Percentiles rank a stretch among this genome's conserved stretches.
Conservation (phyloP, 2,113 vertebrate genomes). For the Uropsilus gracilis region DNA sequence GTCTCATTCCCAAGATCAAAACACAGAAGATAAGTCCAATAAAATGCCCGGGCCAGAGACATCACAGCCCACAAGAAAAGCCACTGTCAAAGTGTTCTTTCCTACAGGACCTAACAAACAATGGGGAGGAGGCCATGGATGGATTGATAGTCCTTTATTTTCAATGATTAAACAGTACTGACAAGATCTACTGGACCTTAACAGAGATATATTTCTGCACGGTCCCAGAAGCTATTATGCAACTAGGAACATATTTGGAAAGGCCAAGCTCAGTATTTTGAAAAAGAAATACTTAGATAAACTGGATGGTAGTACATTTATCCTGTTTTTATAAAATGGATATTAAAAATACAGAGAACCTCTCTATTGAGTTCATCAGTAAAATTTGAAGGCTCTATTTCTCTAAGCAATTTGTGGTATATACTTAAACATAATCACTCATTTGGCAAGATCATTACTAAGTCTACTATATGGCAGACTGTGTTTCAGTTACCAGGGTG, state of each 20-base stretch:
- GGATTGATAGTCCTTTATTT: neutral
- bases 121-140: neutral
- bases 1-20: constrained; percentile 27
- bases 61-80: neutral
- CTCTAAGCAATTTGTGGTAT: constrained; percentile 14
- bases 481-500: neutral
- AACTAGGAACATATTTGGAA: constrained; percentile 50
- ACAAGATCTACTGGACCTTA: neutral
- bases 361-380: constrained; percentile 6
- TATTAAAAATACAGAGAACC: neutral
- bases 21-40: constrained; percentile 42
- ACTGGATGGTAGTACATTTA: neutral
- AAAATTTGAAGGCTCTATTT: constrained; percentile 37
- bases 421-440: neutral
- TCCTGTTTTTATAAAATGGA: constrained; percentile 6
- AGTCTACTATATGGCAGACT: neutral
- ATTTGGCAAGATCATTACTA: neutral
- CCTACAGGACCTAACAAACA: neutral
- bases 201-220: neutral
- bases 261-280: neutral
- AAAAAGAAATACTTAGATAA: constrained; percentile 35
- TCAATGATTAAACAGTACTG: neutral
- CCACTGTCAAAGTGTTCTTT: neutral
- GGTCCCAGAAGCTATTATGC: neutral
- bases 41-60: constrained; percentile 42